A percentile compares a stretch with the other conserved stretches of the same genome.
Conservation (phyloP, 1,140 invertebrate genomes). For the Cydia splendana region DNA sequence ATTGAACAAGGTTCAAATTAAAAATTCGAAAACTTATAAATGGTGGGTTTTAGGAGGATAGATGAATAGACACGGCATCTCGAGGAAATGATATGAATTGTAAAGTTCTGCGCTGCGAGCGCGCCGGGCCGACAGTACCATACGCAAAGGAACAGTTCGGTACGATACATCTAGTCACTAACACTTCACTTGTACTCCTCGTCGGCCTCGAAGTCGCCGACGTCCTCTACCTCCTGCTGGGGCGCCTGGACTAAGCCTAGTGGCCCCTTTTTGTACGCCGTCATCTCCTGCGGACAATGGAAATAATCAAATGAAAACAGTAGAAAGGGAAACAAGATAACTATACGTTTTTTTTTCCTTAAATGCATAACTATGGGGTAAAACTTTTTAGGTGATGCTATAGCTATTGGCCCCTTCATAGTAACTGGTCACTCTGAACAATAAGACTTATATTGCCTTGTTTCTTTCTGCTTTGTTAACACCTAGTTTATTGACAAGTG, state of each 20-base stretch:
- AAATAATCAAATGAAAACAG: too few relatives aligned
- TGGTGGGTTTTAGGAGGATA: not conserved
- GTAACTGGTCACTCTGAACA: too few relatives aligned
- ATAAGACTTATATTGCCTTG: too few relatives aligned
- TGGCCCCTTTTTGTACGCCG: constrained; percentile 89
- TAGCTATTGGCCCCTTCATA: too few relatives aligned
- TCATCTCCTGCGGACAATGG: constrained; percentile 83
- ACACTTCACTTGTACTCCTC: constrained; percentile 66
- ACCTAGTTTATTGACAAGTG: too few relatives aligned
- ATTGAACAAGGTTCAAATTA: too few relatives aligned
- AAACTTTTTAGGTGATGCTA: too few relatives aligned
- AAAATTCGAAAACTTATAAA: too few relatives aligned
- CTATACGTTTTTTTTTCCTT: too few relatives aligned
- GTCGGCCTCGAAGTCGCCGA: constrained; percentile 67
- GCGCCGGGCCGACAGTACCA: constrained; percentile 10
- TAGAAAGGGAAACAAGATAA: too few relatives aligned
- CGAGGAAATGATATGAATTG: not conserved
- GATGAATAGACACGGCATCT: not conserved
- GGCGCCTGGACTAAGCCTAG: constrained; percentile 75
- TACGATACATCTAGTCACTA: constrained; percentile 20
- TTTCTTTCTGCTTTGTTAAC: too few relatives aligned
- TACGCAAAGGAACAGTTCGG: constrained; percentile 27
- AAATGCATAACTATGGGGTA: too few relatives aligned
- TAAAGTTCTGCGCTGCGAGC: not conserved
- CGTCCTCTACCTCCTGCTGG: constrained; percentile 81